Percentiles rank a stretch among this genome's conserved stretches.
Conservation (phyloP, 2,888 invertebrate species). For the Linnaemya vulpina region DNA sequence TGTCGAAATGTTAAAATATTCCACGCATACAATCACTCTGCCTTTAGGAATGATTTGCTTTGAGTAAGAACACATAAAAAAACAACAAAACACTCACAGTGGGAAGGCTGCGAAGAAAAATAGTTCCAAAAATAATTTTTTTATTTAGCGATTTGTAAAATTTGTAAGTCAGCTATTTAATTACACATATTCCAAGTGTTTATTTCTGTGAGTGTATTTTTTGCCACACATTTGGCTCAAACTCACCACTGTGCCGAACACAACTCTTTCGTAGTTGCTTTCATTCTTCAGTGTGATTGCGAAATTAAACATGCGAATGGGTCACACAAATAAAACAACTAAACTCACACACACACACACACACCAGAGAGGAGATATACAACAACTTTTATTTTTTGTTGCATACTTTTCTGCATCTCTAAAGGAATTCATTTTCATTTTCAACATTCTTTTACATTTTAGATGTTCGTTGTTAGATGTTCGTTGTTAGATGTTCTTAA, state of each 20-base stretch:
- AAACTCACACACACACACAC: background rate
- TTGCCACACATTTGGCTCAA: too few relatives aligned
- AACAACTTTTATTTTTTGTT: slow-evolving; percentile 18
- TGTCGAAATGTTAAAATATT: slow-evolving; percentile 15
- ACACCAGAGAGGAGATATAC: background rate
- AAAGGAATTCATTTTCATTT: slow-evolving; percentile 46
- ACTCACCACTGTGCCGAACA: background rate
- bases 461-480: slow-evolving; percentile 13
- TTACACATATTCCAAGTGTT: too few relatives aligned
- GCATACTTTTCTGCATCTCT: background rate
- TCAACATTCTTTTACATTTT: slow-evolving; percentile 17
- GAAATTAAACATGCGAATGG: background rate
- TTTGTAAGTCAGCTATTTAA: too few relatives aligned
- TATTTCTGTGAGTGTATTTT: background rate
- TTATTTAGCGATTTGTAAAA: background rate
- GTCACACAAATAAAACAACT: background rate
- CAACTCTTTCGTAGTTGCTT: too few relatives aligned
- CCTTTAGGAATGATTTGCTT: background rate
- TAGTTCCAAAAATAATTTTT: too few relatives aligned
- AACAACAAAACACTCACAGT: background rate
- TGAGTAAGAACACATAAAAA: too few relatives aligned
- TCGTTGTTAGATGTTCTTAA: too few relatives aligned
- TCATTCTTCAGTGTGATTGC: background rate
- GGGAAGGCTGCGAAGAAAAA: background rate
- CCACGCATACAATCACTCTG: background rate